phyloP scores from a whole-genome alignment of 2,113 vertebrate genomes.

The Triplophysa rosa region DNA sequence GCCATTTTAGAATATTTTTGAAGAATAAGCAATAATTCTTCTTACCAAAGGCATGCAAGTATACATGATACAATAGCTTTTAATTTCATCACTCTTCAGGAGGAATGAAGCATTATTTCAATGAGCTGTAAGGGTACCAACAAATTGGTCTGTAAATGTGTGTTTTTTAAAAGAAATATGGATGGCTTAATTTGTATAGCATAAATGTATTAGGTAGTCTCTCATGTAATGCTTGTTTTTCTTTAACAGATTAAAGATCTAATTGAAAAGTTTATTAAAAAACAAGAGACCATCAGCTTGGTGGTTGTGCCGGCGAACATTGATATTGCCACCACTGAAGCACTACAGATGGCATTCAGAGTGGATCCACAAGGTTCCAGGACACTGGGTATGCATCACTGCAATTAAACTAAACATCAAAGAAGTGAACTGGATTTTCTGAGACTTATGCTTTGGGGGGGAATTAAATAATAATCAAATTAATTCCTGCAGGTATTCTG shows the following conservation, averaged over 20 bases:
- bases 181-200: no score
- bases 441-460: background rate
- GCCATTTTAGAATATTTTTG: no score
- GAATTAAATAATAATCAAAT: no score
- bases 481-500: constrained; percentile 70
- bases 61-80: no score
- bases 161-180: no score
- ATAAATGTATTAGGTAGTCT: no score
- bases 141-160: no score
- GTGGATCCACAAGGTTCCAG: constrained; percentile 78
- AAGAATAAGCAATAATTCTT: no score
- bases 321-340: constrained; percentile 84
- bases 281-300: constrained; percentile 78
- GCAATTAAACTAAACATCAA: background rate
- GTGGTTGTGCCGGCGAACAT: constrained; percentile 81
- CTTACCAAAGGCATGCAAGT: no score
- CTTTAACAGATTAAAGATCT: constrained; percentile 72
- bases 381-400: constrained; percentile 72
- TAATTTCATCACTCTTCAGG: no score
- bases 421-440: background rate
- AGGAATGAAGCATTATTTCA: no score
- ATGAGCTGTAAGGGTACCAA: no score
- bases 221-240: constrained; percentile 11
- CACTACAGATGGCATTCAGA: constrained; percentile 79
- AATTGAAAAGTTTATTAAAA: constrained; percentile 70